Evolutionary conservation across 2,888 invertebrate genomes (phyloP).

Genomic region (Boloria euphrosyne): DNA sequence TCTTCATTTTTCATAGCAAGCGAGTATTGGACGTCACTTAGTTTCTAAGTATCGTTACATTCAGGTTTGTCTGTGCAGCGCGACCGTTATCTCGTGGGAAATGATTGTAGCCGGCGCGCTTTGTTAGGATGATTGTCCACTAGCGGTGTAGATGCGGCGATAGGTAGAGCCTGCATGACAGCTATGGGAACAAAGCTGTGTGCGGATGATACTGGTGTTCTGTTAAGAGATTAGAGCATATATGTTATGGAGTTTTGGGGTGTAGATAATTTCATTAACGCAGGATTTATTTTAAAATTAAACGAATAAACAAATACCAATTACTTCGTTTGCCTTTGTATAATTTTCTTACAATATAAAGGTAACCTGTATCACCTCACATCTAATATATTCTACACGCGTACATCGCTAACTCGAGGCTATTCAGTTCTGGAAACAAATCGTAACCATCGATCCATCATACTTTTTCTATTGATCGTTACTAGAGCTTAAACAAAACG

Average conservation of each 20-base stretch:
- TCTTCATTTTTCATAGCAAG: conserved; percentile 52
- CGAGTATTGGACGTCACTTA: conserved; percentile 62
- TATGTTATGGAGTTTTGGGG: neutral
- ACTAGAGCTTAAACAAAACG: conserved; percentile 74
- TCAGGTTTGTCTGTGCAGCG: conserved; percentile 71
- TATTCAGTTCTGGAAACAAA: conserved; percentile 79
- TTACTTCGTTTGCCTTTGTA: too few relatives aligned
- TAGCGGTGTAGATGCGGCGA: conserved; percentile 76
- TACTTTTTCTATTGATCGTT: conserved; percentile 75
- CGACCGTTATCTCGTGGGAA: conserved; percentile 81
- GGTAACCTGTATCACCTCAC: conserved; percentile 23
- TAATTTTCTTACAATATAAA: conserved; percentile 6
- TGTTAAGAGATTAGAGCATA: conserved; percentile 34
- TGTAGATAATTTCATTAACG: neutral
- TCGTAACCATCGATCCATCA: conserved; percentile 75
- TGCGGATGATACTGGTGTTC: conserved; percentile 58
- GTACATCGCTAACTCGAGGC: conserved; percentile 68
- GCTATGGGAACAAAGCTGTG: conserved; percentile 75
- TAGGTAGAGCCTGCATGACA: conserved; percentile 70
- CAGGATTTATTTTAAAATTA: neutral
- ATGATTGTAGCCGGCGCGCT: conserved; percentile 76
- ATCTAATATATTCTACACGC: conserved; percentile 72
- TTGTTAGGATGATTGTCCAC: conserved; percentile 82
- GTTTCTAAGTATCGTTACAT: conserved; percentile 65
- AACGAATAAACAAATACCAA: too few relatives aligned